phyloP scores from a whole-genome alignment of 2,888 invertebrate genomes.

The Gastrophysa polygoni region DNA sequence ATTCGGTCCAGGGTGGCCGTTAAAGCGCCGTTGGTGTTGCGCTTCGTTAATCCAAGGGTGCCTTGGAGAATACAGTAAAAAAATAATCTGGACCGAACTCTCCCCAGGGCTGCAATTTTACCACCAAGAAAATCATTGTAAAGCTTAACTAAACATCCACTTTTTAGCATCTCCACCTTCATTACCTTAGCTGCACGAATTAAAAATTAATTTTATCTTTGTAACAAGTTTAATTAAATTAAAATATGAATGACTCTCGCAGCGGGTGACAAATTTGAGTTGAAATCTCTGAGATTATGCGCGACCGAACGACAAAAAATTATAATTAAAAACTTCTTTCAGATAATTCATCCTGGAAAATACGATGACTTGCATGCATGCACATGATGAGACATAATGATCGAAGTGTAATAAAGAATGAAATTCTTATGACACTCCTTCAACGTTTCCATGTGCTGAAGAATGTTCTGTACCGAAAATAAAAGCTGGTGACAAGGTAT shows the following conservation, averaged over 20 bases:
- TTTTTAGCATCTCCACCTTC: slow-evolving; percentile 49
- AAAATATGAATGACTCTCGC: slow-evolving; percentile 51
- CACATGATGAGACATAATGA: too few species aligned
- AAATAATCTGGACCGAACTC: slow-evolving; percentile 58
- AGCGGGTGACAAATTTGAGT: slow-evolving; percentile 52
- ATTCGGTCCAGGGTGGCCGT: slow-evolving; percentile 25
- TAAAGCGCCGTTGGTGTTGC: slow-evolving; percentile 47
- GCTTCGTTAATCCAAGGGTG: slow-evolving; percentile 58
- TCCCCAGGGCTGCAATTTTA: slow-evolving; percentile 49
- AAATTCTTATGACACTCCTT: too few species aligned
- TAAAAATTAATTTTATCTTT: slow-evolving; percentile 60
- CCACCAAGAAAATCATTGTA: slow-evolving; percentile 50
- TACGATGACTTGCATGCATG: slow-evolving; percentile 14
- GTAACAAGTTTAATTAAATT: slow-evolving; percentile 59
- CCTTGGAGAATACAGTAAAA: slow-evolving; percentile 55
- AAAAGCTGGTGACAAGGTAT: too few species aligned
- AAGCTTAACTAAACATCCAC: slow-evolving; percentile 47
- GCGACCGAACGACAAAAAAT: slow-evolving; percentile 37
- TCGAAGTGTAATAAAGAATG: too few species aligned
- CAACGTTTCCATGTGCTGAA: too few species aligned
- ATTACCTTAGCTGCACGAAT: slow-evolving; percentile 54
- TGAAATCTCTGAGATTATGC: slow-evolving; percentile 40
- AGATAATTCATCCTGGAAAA: slow-evolving; percentile 26
- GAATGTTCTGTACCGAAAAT: too few species aligned
- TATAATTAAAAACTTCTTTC: slow-evolving; percentile 33